phyloP scores from a whole-genome alignment of 2,888 invertebrate species.

The Platynereis dumerilii region DNA sequence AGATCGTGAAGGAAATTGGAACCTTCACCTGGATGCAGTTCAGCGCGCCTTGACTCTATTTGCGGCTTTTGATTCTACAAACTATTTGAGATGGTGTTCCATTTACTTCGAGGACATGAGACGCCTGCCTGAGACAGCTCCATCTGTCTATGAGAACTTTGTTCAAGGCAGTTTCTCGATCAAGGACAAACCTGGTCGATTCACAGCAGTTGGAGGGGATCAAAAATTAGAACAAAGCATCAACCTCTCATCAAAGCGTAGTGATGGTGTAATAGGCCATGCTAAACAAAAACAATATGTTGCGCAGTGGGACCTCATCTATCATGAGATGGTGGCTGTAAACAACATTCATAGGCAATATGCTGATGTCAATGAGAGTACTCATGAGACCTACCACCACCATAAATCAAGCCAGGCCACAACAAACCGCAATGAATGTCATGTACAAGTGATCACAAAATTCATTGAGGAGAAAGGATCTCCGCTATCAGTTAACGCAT shows the following conservation, averaged over 20 bases:
- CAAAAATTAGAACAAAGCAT: constrained; percentile 8
- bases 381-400: constrained; percentile 11
- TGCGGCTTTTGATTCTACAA: no score
- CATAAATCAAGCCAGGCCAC: constrained; percentile 11
- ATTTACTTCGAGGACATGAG: constrained; percentile 16
- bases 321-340: constrained; percentile 22
- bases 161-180: no score
- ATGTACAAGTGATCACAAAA: no score
- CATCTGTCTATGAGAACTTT: constrained; percentile 19
- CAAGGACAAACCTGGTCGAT: no score
- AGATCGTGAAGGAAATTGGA: constrained; percentile 13
- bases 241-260: constrained; percentile 14
- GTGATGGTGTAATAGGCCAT: constrained; percentile 20
- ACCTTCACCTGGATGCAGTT: constrained; percentile 19
- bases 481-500: constrained; percentile 8
- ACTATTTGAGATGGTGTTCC: constrained; percentile 9
- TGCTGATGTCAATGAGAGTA: constrained; percentile 10
- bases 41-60: no score
- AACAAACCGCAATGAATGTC: constrained; percentile 11
- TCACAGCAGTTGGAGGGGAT: no score
- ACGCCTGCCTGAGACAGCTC: constrained; percentile 20
- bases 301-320: constrained; percentile 21
- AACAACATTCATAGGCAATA: constrained; percentile 15
- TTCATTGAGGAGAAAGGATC: constrained; percentile 19
- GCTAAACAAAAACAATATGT: constrained; percentile 18